Evolutionary conservation across 2,113 vertebrate genomes (phyloP), one percentile per base, ranked within the genome.

Genomic region (Hypocryptadius cinnamomeus): DNA sequence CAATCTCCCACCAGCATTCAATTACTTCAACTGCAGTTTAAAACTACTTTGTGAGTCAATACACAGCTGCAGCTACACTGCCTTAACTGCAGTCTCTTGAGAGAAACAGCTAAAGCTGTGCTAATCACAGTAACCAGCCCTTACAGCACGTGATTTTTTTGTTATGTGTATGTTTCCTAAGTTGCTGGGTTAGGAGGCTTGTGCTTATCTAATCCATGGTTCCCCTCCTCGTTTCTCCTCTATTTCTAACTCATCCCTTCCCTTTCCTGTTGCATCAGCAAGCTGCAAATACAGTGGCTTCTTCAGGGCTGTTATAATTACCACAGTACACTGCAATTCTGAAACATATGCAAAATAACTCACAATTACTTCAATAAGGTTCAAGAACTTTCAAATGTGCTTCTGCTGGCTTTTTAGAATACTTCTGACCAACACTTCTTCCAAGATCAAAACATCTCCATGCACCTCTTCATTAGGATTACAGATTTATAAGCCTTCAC

Each of bases 241-340:
- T 92, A 56, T 76, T 94, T 89, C 90, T 87, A 96, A 92, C 73
- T 94, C 94, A 96, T 94, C 96, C 81, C 94, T 96, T 95, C 96
- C 94, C 73, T 82, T 97, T 97, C 96, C 97, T 97, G 95, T 97
- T 95, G 90, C 93, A 94, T 91, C 95, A 94, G 92, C 95, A 96
- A 96, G 89, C 93, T 92, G 84, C 93, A 96, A 91, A 96, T 85
- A 54, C 65, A 86, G 95, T 53, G 74, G 84, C 79, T 96, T 96
- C 84, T 95, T 86, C 69, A 77, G 81, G 53, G 91, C 84, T 96
- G 93, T 80, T 93, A 44, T 63, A 94, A 95, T 84, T 87, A 91
- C 92, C 88, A 90, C 89, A 93, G 73, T 6, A 33, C 69, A 31
- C 82, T 92, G 89, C 76, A 94, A 81, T 90, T 90, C 87, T 84